Base-by-base conservation (phyloP, 2,113 vertebrate genomes). In the Lonchura striata region DNA sequence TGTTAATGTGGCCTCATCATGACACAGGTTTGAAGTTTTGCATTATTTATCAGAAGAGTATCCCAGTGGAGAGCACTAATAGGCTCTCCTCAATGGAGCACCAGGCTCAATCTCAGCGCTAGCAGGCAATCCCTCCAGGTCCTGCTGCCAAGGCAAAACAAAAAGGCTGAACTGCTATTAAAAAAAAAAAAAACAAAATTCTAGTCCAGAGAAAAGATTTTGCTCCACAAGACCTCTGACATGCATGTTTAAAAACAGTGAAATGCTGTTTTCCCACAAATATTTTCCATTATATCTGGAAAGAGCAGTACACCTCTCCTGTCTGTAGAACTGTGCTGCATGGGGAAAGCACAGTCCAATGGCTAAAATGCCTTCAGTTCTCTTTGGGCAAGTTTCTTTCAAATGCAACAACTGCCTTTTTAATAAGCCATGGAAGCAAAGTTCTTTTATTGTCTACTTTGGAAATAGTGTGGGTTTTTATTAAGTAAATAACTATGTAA, bases 381-480 rank as follows among this genome's bases (percentile, higher is more conserved):
- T 86, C 41, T 63, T 47, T 68, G 65, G 71, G 77, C 8, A n/a
- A 66, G 33, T 52, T 65, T 82, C 37, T 92, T 92, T 85, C 74
- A 87, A 64, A 66, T 83, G 46, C 61, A 88, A 17, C 74, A 88
- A 93, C 82, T 94, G 85, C 37, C 47, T 84, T 92, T 66, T 77
- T 59, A 49, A 88, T 71, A 95, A 92, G 83, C 66, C 50, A 22
- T 7, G 7, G 44, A 86, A 81, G 30, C 25, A 54, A 77, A 69
- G 75, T 95, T 69, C 53, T 81, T 41, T 84, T 65, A 70, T 79
- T 94, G 86, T 82, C 80, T 64, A 60, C 50, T 16, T 75, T 69
- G 86, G 91, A 94, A 88, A 85, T 41, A 78, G 66, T 57, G 66
- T 89, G 19, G n/a, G 30, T 97, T 92, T 56, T 95, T 93, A 91